Conservation (phyloP, 2,113 vertebrate species). For the Ifrita kowaldi region DNA sequence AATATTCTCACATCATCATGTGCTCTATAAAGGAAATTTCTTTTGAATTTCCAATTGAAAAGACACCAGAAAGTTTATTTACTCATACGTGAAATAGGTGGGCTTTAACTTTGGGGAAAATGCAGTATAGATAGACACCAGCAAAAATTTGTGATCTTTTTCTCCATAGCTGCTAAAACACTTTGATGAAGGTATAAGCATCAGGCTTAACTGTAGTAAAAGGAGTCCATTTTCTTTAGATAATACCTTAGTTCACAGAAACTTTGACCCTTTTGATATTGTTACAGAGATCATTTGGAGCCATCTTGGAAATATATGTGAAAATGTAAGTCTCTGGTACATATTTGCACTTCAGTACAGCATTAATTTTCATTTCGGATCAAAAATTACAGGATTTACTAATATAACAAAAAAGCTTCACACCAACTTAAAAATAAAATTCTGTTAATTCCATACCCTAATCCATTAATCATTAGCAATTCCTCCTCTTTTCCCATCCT, state of each 20-base stretch:
- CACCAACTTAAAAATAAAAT: neutral
- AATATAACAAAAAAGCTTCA: neutral
- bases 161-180: neutral
- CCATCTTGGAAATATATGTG: neutral
- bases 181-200: neutral
- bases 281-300: neutral
- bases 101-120: neutral
- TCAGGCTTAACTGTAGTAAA: neutral
- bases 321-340: neutral
- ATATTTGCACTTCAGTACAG: neutral
- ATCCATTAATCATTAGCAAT: slow-evolving; percentile 94
- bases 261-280: neutral
- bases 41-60: neutral
- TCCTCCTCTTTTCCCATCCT: slow-evolving; percentile 98
- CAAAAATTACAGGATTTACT: neutral
- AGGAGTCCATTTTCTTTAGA: neutral
- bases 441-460: slow-evolving; percentile 78
- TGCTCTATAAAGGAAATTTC: neutral
- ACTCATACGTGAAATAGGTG: neutral
- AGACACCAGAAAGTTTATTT: neutral
- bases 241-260: neutral
- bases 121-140: neutral
- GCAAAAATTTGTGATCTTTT: neutral
- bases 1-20: neutral
- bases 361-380: neutral